Conservation (phyloP, 2,888 invertebrate species). For the Drosophila infuscata region DNA sequence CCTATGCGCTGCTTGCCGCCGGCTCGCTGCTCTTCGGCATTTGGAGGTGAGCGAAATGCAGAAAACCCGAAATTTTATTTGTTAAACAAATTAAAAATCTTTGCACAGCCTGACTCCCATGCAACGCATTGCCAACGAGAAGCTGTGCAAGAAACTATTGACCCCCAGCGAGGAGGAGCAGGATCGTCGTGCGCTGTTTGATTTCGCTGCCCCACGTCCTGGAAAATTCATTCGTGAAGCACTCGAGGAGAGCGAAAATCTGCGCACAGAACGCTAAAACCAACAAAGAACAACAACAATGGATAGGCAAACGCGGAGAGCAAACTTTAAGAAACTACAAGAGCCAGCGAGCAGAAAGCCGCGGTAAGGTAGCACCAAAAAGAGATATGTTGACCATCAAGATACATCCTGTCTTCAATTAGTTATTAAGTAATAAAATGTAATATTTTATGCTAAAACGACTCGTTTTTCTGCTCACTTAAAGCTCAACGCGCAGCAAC, state of each 20-base stretch:
- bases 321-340: constrained; percentile 81
- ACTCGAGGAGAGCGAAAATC: constrained; percentile 69
- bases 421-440: constrained; percentile 59
- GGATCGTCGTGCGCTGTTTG: constrained; percentile 74
- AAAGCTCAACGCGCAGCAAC: constrained; percentile 64
- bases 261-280: constrained; percentile 66
- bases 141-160: constrained; percentile 45
- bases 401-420: background rate
- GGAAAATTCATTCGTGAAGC: constrained; percentile 66
- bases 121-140: constrained; percentile 69
- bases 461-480: constrained; percentile 40
- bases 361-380: constrained; percentile 73
- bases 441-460: constrained; percentile 22
- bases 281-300: constrained; percentile 47
- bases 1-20: constrained; percentile 85
- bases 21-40: constrained; percentile 75
- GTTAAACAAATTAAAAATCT: background rate
- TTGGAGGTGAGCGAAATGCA: constrained; percentile 71
- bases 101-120: constrained; percentile 75
- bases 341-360: constrained; percentile 54
- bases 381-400: background rate
- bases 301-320: constrained; percentile 78
- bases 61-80: background rate
- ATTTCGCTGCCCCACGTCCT: constrained; percentile 69
- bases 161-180: constrained; percentile 69